Conservation (phyloP, 2,888 invertebrate genomes). For the Euplagia quadripunctaria region DNA sequence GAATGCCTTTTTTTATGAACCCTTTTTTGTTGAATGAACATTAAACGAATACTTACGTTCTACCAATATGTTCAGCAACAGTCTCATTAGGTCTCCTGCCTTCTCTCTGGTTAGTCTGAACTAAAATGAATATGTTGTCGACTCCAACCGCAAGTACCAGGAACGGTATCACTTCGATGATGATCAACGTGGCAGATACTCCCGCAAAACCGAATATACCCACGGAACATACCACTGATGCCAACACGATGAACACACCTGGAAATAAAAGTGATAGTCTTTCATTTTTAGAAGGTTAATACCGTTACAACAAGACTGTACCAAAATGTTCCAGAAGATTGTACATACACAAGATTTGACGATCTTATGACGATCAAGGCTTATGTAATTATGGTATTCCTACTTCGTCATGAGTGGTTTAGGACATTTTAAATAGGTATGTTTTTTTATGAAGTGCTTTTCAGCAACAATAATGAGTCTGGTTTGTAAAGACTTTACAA, state of each 20-base stretch:
- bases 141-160: slow-evolving; percentile 99
- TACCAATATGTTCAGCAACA: slow-evolving; percentile 95
- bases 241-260: slow-evolving; percentile 97
- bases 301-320: not conserved
- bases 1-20: too few species aligned
- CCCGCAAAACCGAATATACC: slow-evolving; percentile 97
- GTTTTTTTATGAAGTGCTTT: too few species aligned
- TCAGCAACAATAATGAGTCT: too few species aligned
- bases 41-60: slow-evolving; percentile 83
- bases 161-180: slow-evolving; percentile 99
- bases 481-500: too few species aligned
- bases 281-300: not conserved
- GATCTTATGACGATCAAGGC: too few species aligned
- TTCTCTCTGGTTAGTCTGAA: slow-evolving; percentile 97
- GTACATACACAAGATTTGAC: too few species aligned
- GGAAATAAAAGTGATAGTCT: slow-evolving; percentile 56
- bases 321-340: not conserved
- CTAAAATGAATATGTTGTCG: slow-evolving; percentile 99
- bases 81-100: slow-evolving; percentile 91
- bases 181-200: slow-evolving; percentile 97
- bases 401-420: too few species aligned
- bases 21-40: too few species aligned
- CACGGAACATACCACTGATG: slow-evolving; percentile 97
- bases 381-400: too few species aligned
- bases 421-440: too few species aligned